These are phyloP conservation scores for Pachliopta kotzebuea DNA, from an alignment of 2,888 invertebrate genomes.

Conservation along the genomic window DNA sequence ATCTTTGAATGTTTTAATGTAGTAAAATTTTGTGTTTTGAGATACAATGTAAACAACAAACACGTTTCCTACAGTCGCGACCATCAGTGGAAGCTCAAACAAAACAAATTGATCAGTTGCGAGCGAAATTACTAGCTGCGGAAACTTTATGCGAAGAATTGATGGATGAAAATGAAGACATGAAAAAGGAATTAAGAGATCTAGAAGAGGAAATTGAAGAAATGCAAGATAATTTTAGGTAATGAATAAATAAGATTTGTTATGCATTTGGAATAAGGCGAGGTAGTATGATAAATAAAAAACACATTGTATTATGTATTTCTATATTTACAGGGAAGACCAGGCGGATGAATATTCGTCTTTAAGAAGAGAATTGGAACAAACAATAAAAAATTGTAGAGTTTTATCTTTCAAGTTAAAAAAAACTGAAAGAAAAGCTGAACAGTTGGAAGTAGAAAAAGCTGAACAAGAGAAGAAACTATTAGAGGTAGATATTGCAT, in stretches of 20 bases:
- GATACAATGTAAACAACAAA: too few species aligned
- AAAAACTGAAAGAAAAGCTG: slow-evolving; percentile 94
- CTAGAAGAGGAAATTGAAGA: slow-evolving; percentile 99
- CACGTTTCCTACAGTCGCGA: slow-evolving; percentile 49
- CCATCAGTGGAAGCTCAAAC: slow-evolving; percentile 80
- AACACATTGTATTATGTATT: not conserved
- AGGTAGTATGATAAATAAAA: not conserved
- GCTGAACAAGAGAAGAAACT: slow-evolving; percentile 85
- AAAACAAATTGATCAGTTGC: slow-evolving; percentile 85
- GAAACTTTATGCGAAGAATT: slow-evolving; percentile 95
- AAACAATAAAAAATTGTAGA: slow-evolving; percentile 98
- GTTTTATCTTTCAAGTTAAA: slow-evolving; percentile 98
- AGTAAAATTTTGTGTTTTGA: too few species aligned
- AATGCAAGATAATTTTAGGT: slow-evolving; percentile 97
- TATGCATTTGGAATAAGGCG: not conserved
- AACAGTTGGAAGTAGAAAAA: slow-evolving; percentile 93
- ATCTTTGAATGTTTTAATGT: too few species aligned
- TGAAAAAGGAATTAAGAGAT: slow-evolving; percentile 95
- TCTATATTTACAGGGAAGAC: slow-evolving; percentile 87
- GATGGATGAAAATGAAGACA: slow-evolving; percentile 97
- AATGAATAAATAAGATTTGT: slow-evolving; percentile 26
- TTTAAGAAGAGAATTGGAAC: slow-evolving; percentile 96
- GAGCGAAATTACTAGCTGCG: slow-evolving; percentile 92
- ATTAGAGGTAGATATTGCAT: slow-evolving; percentile 62
- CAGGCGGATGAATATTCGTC: slow-evolving; percentile 98